phyloP scores from a whole-genome alignment of 2,113 vertebrate genomes.

The Dicerorhinus sumatrensis region DNA sequence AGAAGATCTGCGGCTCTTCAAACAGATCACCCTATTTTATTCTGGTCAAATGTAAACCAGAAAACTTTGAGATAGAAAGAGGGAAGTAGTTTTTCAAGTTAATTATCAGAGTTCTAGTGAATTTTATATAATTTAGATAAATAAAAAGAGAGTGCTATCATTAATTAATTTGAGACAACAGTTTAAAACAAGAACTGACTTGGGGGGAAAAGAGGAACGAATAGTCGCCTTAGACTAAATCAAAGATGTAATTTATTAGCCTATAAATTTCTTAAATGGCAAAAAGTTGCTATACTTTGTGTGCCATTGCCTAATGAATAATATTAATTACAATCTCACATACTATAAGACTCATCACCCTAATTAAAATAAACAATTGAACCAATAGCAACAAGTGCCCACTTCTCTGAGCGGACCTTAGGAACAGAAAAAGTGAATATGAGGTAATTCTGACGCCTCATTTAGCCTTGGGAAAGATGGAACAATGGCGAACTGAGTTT shows the following conservation, averaged over 20 bases:
- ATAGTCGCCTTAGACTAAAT: neutral
- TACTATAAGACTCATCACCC: neutral
- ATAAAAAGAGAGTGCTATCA: neutral
- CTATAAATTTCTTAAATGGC: neutral
- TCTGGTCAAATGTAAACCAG: neutral
- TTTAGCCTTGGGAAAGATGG: neutral
- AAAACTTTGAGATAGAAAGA: neutral
- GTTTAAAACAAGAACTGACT: conserved; percentile 32
- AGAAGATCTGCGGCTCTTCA: neutral
- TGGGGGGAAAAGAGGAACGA: neutral
- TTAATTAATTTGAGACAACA: conserved; percentile 22
- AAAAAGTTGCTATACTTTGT: neutral
- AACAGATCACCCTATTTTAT: neutral
- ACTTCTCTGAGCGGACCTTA: neutral
- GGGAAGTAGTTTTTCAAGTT: neutral
- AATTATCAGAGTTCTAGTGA: neutral
- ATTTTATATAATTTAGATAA: neutral
- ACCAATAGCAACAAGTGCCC: neutral
- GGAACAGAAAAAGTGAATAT: neutral
- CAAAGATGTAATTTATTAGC: neutral
- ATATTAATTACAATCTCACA: neutral
- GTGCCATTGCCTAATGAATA: neutral
- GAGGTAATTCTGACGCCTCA: neutral
- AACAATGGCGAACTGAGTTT: neutral
- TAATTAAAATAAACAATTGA: conserved; percentile 25